phyloP scores from a whole-genome alignment of 2,888 invertebrate genomes.

The Andrena haemorrhoa region DNA sequence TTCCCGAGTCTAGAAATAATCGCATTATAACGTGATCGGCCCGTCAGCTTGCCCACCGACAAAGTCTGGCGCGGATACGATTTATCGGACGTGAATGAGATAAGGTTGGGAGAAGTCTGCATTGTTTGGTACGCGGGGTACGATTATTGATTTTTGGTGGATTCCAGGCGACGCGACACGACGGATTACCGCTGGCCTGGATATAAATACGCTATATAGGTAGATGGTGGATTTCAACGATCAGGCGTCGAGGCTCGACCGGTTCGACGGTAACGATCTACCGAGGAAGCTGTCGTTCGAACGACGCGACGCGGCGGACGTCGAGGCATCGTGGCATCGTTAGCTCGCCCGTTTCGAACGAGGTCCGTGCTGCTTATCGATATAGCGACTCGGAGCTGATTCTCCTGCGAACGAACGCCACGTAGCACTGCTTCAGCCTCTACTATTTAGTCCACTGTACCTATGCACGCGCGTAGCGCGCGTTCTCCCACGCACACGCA shows the following conservation, averaged over 20 bases:
- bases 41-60: conserved; percentile 40
- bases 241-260: not conserved
- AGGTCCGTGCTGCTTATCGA: conserved; percentile 6
- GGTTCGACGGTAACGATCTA: not conserved
- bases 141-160: conserved; percentile 53
- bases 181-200: conserved; percentile 41
- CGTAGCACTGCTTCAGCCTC: too few relatives aligned
- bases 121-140: conserved; percentile 42
- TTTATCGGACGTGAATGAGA: conserved; percentile 71
- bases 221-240: not conserved
- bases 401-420: not conserved
- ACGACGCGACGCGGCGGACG: not conserved
- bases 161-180: conserved; percentile 33
- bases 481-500: conserved; percentile 21
- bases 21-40: conserved; percentile 51
- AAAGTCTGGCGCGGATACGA: conserved; percentile 68
- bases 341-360: not conserved
- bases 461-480: not conserved
- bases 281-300: not conserved
- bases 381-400: not conserved
- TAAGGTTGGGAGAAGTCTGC: conserved; percentile 56
- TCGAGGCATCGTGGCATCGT: not conserved
- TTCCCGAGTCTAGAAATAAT: conserved; percentile 61
- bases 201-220: conserved; percentile 10
- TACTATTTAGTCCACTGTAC: not conserved